A percentile compares a stretch with the other conserved stretches of the same genome.
These are phyloP conservation scores for Falco punctatus DNA, from an alignment of 2,113 vertebrate species.

Conservation along the genomic window DNA sequence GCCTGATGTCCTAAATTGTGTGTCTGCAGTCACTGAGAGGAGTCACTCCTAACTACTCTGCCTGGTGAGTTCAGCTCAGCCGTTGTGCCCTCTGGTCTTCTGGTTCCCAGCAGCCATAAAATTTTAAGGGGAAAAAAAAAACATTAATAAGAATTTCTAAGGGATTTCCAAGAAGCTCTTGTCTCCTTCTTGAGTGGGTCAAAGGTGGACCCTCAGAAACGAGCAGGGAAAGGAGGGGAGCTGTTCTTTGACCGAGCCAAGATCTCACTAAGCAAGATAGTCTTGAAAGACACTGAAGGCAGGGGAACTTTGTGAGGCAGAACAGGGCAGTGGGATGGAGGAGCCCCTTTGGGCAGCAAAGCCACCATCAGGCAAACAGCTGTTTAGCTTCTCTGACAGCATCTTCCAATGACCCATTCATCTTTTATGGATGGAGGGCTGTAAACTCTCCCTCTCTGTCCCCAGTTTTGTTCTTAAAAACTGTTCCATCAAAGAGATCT, in stretches of 20 bases:
- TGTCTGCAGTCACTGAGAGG: background rate
- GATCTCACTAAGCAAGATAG: background rate
- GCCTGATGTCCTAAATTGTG: background rate
- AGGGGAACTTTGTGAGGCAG: background rate
- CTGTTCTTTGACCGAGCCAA: background rate
- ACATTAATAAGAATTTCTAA: background rate
- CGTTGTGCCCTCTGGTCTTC: background rate
- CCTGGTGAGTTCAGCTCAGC: background rate
- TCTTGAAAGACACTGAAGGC: background rate
- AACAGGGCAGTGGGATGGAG: background rate
- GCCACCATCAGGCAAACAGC: background rate
- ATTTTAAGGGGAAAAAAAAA: background rate
- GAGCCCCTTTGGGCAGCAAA: background rate
- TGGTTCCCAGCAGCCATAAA: background rate
- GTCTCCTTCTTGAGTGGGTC: background rate
- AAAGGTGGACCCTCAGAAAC: background rate
- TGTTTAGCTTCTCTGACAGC: conserved; percentile 2
- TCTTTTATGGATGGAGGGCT: conserved; percentile 26
- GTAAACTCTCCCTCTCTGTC: background rate
- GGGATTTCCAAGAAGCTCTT: background rate
- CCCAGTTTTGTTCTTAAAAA: background rate
- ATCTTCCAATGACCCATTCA: background rate
- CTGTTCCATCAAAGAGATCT: conserved; percentile 56
- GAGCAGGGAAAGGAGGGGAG: background rate
- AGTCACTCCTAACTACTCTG: background rate